Conservation (phyloP, 2,888 invertebrate species). For the Tachystola acroxantha region DNA sequence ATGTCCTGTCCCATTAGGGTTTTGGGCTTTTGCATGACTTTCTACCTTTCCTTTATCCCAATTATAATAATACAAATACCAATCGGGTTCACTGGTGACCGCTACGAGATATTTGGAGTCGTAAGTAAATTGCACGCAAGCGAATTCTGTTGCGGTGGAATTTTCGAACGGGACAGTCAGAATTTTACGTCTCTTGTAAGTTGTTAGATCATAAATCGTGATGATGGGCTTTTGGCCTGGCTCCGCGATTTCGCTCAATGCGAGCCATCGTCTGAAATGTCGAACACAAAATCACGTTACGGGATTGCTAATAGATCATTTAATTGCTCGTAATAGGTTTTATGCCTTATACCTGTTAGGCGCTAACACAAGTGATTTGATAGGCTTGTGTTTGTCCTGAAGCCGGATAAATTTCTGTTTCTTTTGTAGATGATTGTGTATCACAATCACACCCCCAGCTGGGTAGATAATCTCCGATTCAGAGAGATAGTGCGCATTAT, state of each 20-base stretch:
- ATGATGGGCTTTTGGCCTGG: conserved; percentile 82
- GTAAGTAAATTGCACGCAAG: conserved; percentile 86
- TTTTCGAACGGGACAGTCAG: conserved; percentile 81
- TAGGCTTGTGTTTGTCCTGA: conserved; percentile 80
- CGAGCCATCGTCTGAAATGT: conserved; percentile 79
- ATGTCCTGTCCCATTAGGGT: conserved; percentile 82
- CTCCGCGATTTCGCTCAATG: conserved; percentile 80
- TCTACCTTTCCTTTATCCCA: conserved; percentile 90
- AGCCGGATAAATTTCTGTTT: conserved; percentile 86
- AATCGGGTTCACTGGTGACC: conserved; percentile 90
- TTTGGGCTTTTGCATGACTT: conserved; percentile 84
- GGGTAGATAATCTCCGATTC: conserved; percentile 89
- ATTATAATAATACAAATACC: conserved; percentile 88
- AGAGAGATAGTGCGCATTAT: conserved; percentile 84
- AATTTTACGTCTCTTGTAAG: conserved; percentile 83
- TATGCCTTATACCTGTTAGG: conserved; percentile 79
- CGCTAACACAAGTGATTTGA: conserved; percentile 80
- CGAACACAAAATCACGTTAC: background rate
- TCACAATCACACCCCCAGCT: conserved; percentile 85
- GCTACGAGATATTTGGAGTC: conserved; percentile 90
- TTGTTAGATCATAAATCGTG: conserved; percentile 84
- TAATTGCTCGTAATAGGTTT: background rate
- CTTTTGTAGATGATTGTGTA: conserved; percentile 85
- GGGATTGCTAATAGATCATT: background rate
- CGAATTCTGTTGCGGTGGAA: conserved; percentile 80